Conservation (phyloP, 2,797 vertebrate genomes). For the Caiman crocodilus region DNA sequence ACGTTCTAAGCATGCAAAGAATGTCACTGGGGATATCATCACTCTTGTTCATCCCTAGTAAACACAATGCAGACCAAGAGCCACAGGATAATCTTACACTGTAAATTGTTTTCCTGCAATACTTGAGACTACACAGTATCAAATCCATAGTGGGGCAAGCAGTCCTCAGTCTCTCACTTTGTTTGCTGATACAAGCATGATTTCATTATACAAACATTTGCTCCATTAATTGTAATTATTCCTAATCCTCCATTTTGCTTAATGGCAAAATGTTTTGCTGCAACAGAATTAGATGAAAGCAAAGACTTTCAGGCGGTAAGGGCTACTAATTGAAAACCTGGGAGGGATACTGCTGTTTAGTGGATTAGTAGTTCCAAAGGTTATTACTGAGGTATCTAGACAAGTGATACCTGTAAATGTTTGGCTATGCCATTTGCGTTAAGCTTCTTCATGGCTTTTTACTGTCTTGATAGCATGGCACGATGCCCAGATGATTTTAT, state of each 20-base stretch:
- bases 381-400: conserved; percentile 2
- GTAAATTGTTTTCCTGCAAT: conserved; percentile 47
- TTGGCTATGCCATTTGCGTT: neutral
- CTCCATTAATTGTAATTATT: conserved; percentile 69
- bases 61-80: conserved; percentile 35
- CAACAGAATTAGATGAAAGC: conserved; percentile 54
- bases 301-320: conserved; percentile 55
- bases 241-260: conserved; percentile 71
- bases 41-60: conserved; percentile 26
- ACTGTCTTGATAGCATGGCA: neutral
- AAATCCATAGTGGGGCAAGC: conserved; percentile 4
- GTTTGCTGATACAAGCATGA: conserved; percentile 56
- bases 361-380: conserved; percentile 1
- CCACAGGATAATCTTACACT: conserved; percentile 41
- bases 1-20: conserved; percentile 17
- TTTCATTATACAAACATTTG: conserved; percentile 71
- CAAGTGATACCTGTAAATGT: conserved; percentile 22
- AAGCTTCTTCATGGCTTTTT: neutral
- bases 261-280: conserved; percentile 67
- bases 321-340: conserved; percentile 62
- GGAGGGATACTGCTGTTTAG: conserved; percentile 64
- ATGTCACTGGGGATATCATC: conserved; percentile 29
- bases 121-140: conserved; percentile 3
- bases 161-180: neutral
- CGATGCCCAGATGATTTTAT: neutral